These are phyloP conservation scores for Perca fluviatilis DNA, from an alignment of 2,113 vertebrate genomes.

Conservation along the genomic window DNA sequence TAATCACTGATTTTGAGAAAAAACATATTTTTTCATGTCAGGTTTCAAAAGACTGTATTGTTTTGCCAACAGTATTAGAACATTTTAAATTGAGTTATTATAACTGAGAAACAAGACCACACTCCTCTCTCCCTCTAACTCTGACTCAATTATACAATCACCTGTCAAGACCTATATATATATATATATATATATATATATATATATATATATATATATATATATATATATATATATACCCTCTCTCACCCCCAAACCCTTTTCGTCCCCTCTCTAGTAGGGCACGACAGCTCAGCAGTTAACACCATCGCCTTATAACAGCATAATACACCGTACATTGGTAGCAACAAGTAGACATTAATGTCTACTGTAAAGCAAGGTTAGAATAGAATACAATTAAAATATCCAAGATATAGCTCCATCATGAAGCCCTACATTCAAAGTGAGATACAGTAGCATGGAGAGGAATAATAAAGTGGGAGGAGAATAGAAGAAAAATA, in stretches of 20 bases:
- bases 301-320: too few relatives aligned
- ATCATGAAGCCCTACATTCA: not conserved
- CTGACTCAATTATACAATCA: too few relatives aligned
- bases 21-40: not conserved
- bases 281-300: too few relatives aligned
- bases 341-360: not conserved
- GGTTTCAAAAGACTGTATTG: not conserved
- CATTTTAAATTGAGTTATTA: not conserved
- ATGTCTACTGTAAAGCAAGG: not conserved
- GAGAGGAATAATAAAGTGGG: constrained; percentile 43
- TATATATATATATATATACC: too few relatives aligned
- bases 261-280: too few relatives aligned
- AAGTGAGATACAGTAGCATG: constrained; percentile 21
- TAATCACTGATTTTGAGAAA: not conserved
- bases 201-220: too few relatives aligned
- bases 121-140: too few relatives aligned
- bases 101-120: too few relatives aligned
- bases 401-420: not conserved
- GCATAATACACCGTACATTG: not conserved
- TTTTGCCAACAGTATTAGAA: not conserved
- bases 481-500: constrained; percentile 57
- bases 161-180: too few relatives aligned
- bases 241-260: too few relatives aligned
- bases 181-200: too few relatives aligned
- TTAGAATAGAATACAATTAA: not conserved